Base-by-base conservation (phyloP, 2,888 invertebrate genomes). In the Eristalis tenax region DNA sequence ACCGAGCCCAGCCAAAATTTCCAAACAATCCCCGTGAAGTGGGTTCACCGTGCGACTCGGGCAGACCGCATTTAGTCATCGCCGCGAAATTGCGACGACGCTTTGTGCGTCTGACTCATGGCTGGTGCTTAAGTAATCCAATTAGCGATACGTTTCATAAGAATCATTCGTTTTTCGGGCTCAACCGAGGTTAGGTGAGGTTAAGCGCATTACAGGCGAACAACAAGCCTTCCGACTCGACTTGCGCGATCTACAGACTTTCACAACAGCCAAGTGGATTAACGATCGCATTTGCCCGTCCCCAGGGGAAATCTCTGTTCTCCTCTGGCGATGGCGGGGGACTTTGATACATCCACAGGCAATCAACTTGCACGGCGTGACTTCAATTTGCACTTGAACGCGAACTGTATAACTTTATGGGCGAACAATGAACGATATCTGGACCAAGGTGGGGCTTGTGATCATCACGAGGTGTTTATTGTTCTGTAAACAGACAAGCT, bases 61-160 rank as follows among this genome's bases (percentile, higher is more conserved):
- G 15, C 43, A 8, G 35, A 35, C 35, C 35, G n/a, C 64, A 38
- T 64, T 38, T 22, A 65, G 38, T 38, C 22, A 38, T 66, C 43
- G 6, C 22, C 23, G 8, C 43, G n/a, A 28, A n/a, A 5, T 6
- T 18, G 43, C 43, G 43, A 3, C 43, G n/a, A n/a, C n/a, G n/a
- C n/a, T n/a, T n/a, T n/a, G n/a, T n/a, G n/a, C 59, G 57, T 15
- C 13, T 69, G 50, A 69, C 56, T 69, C 69, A 69, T 32, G 56
- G 11, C 28, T 50, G 50, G 50, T 28, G 50, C 50, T 57, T 69
- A 69, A 69, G 35, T 56, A 56, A 69, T 56, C 32, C 56, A 69
- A 69, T 57, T 57, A 69, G 57, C 57, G 35, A 35, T 22, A 18
- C 13, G 15, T 69, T 56, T 69, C 56, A 22, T 32, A 69, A 69